phyloP scores from a whole-genome alignment of 2,113 vertebrate genomes.

The Apaloderma vittatum region DNA sequence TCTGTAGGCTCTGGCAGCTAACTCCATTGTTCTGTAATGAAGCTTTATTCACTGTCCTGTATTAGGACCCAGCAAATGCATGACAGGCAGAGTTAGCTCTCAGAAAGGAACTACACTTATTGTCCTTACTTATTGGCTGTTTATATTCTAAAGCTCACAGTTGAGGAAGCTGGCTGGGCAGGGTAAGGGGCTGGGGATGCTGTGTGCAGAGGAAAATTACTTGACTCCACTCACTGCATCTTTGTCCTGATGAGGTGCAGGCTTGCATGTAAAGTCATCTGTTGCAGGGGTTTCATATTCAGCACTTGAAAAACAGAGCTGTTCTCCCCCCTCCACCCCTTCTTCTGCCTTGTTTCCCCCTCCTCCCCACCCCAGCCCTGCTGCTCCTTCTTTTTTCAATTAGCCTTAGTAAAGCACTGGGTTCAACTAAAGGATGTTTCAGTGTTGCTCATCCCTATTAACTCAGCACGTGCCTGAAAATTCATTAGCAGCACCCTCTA shows the following conservation, averaged over 20 bases:
- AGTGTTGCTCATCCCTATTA: neutral
- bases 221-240: neutral
- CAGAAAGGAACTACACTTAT: constrained; percentile 77
- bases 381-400: constrained; percentile 34
- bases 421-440: constrained; percentile 33
- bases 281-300: constrained; percentile 54
- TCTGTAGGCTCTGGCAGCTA: constrained; percentile 88
- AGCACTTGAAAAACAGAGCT: constrained; percentile 45
- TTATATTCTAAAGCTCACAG: constrained; percentile 67
- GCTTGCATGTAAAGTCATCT: constrained; percentile 42
- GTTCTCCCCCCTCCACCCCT: neutral
- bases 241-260: constrained; percentile 19
- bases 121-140: constrained; percentile 78
- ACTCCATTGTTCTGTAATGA: constrained; percentile 88
- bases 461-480: constrained; percentile 36
- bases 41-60: constrained; percentile 84
- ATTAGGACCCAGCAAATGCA: constrained; percentile 81
- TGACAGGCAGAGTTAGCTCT: constrained; percentile 71
- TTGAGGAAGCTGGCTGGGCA: constrained; percentile 60
- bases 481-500: constrained; percentile 2
- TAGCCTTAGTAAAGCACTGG: constrained; percentile 32
- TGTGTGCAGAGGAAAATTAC: constrained; percentile 43
- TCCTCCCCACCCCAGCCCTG: neutral
- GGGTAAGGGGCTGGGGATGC: neutral
- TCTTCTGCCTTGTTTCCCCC: neutral